A percentile compares a stretch with the other conserved stretches of the same genome.
phyloP scores from a whole-genome alignment of 2,113 vertebrate species.

The Sinocyclocheilus maitianheensis region DNA sequence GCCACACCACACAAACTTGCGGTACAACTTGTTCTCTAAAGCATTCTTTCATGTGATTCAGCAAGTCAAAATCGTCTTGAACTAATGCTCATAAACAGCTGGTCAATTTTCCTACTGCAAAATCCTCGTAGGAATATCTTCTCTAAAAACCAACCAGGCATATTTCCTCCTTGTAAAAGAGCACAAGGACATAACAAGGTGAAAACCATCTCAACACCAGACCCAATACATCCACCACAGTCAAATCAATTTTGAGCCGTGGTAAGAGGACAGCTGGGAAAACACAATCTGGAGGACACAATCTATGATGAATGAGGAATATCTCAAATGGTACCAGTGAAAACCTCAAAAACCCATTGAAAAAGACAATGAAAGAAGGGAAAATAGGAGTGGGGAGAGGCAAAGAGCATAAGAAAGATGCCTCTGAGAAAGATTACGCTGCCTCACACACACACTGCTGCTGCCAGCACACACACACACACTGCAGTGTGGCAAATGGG shows the following conservation, averaged over 20 bases:
- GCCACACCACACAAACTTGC: background rate
- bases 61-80: background rate
- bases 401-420: slow-evolving; percentile 34
- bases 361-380: slow-evolving; percentile 8
- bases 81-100: background rate
- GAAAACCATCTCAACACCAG: slow-evolving; percentile 41
- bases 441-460: slow-evolving; percentile 35
- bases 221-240: slow-evolving; percentile 35
- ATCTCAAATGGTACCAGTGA: slow-evolving; percentile 15
- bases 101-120: background rate
- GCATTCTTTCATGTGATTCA: background rate
- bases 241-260: slow-evolving; percentile 46
- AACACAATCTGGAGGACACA: slow-evolving; percentile 18
- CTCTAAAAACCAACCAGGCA: background rate
- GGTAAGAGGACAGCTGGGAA: slow-evolving; percentile 57
- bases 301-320: slow-evolving; percentile 51
- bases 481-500: slow-evolving; percentile 44
- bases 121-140: background rate
- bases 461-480: slow-evolving; percentile 37
- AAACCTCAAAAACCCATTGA: slow-evolving; percentile 39
- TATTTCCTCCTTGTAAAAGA: slow-evolving; percentile 6
- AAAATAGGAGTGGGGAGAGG: slow-evolving; percentile 24
- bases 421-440: slow-evolving; percentile 46
- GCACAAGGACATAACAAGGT: slow-evolving; percentile 48
- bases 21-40: background rate